A percentile compares a stretch with the other conserved stretches of the same genome.
Conservation (phyloP, 1,140 invertebrate species). For the Protaetia brevitarsis region DNA sequence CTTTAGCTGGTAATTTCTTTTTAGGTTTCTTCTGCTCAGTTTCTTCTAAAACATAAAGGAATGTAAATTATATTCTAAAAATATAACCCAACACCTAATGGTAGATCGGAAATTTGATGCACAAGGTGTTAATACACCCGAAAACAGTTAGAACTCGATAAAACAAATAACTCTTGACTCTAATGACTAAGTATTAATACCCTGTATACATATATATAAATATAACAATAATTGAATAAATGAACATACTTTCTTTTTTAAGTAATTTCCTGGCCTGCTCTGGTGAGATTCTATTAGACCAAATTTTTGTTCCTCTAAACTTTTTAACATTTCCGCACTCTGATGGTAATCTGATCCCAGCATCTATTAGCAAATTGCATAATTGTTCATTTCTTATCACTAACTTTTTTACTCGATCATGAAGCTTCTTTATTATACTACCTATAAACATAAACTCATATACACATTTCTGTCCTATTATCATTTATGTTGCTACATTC, state of each 20-base stretch:
- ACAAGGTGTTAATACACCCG: no score
- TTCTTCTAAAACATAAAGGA: slow-evolving; percentile 24
- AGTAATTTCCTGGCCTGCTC: slow-evolving; percentile 38
- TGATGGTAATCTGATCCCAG: slow-evolving; percentile 49
- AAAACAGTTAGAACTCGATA: no score
- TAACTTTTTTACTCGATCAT: slow-evolving; percentile 48
- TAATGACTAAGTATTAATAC: not conserved
- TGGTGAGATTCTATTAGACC: slow-evolving; percentile 38
- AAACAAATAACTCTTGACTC: no score
- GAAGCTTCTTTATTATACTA: slow-evolving; percentile 45
- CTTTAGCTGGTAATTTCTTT: slow-evolving; percentile 21
- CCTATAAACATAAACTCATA: slow-evolving; percentile 34
- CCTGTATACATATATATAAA: no score
- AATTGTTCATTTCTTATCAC: slow-evolving; percentile 51
- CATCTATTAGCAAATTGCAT: slow-evolving; percentile 47
- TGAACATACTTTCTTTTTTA: slow-evolving; percentile 40
- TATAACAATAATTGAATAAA: not conserved
- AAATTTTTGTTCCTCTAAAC: slow-evolving; percentile 31
- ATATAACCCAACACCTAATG: no score
- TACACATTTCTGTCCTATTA: slow-evolving; percentile 8
- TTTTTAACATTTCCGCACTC: slow-evolving; percentile 37
- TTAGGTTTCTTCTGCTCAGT: slow-evolving; percentile 12
- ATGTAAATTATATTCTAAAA: slow-evolving; percentile 13
- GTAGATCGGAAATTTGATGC: no score
- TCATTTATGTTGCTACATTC: slow-evolving; percentile 27